Conservation (phyloP, 1,140 invertebrate species). For the Cydia fagiglandana region DNA sequence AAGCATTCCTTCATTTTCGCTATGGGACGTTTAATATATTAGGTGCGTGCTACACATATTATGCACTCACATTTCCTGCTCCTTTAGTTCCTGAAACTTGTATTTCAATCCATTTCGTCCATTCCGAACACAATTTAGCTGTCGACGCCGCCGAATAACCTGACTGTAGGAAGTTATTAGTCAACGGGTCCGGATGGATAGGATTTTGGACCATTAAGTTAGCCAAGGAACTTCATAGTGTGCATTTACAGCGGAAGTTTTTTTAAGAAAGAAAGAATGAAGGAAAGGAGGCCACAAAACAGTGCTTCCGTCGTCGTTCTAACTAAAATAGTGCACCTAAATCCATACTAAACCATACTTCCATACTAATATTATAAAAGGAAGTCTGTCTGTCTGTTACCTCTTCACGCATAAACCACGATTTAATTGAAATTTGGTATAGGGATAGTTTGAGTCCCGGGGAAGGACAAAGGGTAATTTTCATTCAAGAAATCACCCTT, state of each 20-base stretch:
- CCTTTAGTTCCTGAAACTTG: neutral
- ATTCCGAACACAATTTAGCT: constrained; percentile 45
- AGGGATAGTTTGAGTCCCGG: too few species aligned
- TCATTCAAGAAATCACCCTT: too few species aligned
- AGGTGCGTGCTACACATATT: neutral
- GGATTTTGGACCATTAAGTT: constrained; percentile 28
- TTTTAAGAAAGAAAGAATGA: too few species aligned
- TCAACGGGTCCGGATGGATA: constrained; percentile 44
- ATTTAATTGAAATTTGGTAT: too few species aligned
- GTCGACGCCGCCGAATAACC: constrained; percentile 46
- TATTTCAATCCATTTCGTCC: constrained; percentile 14
- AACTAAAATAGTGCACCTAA: neutral
- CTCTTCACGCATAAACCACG: too few species aligned
- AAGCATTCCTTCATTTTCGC: neutral
- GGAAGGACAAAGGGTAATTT: too few species aligned
- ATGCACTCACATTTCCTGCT: neutral
- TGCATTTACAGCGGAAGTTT: too few species aligned
- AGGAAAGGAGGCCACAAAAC: too few species aligned
- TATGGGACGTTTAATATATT: neutral
- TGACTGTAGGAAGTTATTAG: constrained; percentile 54
- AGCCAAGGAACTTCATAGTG: neutral
- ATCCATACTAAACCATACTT: too few species aligned
- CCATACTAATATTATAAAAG: too few species aligned
- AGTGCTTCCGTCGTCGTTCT: too few species aligned
- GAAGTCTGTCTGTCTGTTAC: too few species aligned